Base-by-base conservation (phyloP, 1,140 invertebrate species). In the Drosophila aff. region DNA sequence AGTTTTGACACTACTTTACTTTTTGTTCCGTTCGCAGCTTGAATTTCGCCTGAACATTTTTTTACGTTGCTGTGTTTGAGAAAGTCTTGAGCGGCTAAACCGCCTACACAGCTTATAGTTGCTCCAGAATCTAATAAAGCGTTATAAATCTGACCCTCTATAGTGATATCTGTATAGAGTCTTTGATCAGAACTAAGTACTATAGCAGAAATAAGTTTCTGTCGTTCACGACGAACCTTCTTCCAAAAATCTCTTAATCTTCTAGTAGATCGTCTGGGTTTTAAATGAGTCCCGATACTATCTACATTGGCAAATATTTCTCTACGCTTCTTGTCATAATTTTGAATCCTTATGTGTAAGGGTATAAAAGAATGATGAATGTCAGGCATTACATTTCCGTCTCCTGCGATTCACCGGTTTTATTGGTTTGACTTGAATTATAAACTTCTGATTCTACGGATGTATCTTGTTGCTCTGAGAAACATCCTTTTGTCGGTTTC, bases 191-290 rank as follows among this genome's bases (percentile, higher is more conserved):
- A 10, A 43, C 4, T 18, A 18, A 43, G 41, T 4, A 18, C 41
- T 18, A 43, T 10, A 18, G n/a, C 16, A 7, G 40, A 41, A 41
- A 41, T 41, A 9, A n/a, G 16, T n/a, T n/a, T 43, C 10, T 11
- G 9, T 18, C n/a, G 41, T 0, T 47, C 46, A 3, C 26, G 7
- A 49, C 13, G 46, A 16, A 26, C 13, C 8, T 23, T 53, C 50
- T 53, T 53, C 16, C n/a, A 53, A 53, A 33, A 53, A 9, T 53
- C 50, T 18, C 28, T 33, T 15, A 53, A 33, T 33, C 28, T 33
- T 18, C 5, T 33, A 13, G 28, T 36, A 33, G 28, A 15, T 53
- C 50, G 50, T 52, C 18, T 52, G 9, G 49, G 49, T n/a, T 53
- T 53, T 18, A 21, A 33, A 53, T 10, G 16, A 11, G 28, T 31